Evolutionary conservation across 2,888 invertebrate genomes (phyloP).

Genomic region (Dolichomitus sp.): DNA sequence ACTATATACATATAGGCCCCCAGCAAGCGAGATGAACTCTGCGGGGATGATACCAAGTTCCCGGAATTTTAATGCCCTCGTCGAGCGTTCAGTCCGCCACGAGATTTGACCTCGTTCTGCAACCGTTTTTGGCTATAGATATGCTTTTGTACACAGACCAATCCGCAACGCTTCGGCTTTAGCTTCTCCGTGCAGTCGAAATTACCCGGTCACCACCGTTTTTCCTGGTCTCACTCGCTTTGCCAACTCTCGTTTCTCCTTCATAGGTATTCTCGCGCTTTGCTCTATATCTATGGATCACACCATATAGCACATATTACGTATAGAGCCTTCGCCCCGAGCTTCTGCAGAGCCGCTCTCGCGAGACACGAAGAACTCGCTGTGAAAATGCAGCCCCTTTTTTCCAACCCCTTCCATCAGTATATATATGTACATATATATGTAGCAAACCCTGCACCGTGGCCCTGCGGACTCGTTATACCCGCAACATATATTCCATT

Average conservation of each 20-base stretch:
- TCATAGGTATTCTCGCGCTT: constrained; percentile 26
- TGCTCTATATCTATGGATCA: constrained; percentile 26
- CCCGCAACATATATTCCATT: constrained; percentile 45
- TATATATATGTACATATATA: no score
- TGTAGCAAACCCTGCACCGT: not conserved
- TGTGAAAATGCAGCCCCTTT: constrained; percentile 40
- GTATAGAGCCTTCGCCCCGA: constrained; percentile 11
- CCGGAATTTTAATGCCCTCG: constrained; percentile 67
- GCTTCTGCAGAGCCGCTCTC: constrained; percentile 11
- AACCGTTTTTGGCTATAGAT: constrained; percentile 53
- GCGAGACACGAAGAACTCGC: constrained; percentile 35
- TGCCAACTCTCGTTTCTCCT: constrained; percentile 33
- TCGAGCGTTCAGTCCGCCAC: constrained; percentile 62
- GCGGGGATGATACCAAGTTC: constrained; percentile 50
- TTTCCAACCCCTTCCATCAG: not conserved
- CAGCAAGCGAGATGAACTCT: constrained; percentile 48
- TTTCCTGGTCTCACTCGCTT: constrained; percentile 22
- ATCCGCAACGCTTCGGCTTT: constrained; percentile 27
- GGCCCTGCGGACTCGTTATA: constrained; percentile 43
- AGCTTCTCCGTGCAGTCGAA: constrained; percentile 42
- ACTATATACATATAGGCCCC: constrained; percentile 2
- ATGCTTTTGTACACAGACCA: constrained; percentile 38
- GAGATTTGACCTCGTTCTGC: constrained; percentile 66
- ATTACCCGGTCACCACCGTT: constrained; percentile 40
- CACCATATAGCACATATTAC: constrained; percentile 21